phyloP scores from a whole-genome alignment of 2,113 vertebrate genomes.

The Hymenochirus boettgeri region DNA sequence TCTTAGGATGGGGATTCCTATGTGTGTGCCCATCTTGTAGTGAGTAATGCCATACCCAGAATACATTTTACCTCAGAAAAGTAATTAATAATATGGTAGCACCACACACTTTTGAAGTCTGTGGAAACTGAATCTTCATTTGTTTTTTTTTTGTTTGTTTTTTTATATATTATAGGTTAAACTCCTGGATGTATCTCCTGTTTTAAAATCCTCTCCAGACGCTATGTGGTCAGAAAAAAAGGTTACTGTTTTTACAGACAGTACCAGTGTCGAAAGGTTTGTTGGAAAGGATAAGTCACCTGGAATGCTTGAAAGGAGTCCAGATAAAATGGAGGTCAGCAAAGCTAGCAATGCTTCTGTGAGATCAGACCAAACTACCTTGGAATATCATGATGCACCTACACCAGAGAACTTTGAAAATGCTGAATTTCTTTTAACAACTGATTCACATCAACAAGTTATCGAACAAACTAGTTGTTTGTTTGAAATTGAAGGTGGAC shows the following conservation, averaged over 20 bases:
- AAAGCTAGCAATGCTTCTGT: slow-evolving; percentile 60
- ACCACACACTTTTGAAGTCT: too few species aligned
- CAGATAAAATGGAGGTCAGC: slow-evolving; percentile 52
- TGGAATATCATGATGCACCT: slow-evolving; percentile 77
- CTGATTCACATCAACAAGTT: slow-evolving; percentile 44
- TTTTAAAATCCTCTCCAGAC: slow-evolving; percentile 42
- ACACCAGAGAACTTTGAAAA: slow-evolving; percentile 57
- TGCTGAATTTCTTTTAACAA: slow-evolving; percentile 55
- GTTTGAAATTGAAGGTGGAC: not conserved
- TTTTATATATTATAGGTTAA: slow-evolving; percentile 33
- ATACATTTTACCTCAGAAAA: too few species aligned
- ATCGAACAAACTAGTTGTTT: slow-evolving; percentile 6
- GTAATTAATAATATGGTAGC: too few species aligned
- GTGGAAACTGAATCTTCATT: too few species aligned
- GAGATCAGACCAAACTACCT: slow-evolving; percentile 70
- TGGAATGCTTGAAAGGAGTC: slow-evolving; percentile 38
- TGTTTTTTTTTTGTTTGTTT: too few species aligned
- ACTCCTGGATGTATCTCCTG: slow-evolving; percentile 43
- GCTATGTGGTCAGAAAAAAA: slow-evolving; percentile 51
- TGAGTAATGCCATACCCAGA: too few species aligned
- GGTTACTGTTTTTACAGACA: slow-evolving; percentile 31
- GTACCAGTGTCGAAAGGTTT: slow-evolving; percentile 19
- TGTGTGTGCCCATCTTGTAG: too few species aligned
- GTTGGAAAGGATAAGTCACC: slow-evolving; percentile 44
- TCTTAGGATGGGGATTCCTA: too few species aligned